Percentiles rank a stretch among this genome's conserved stretches.
These are phyloP conservation scores for Brachionus plicatilis DNA, from an alignment of 1,140 invertebrate genomes.

Conservation along the genomic window DNA sequence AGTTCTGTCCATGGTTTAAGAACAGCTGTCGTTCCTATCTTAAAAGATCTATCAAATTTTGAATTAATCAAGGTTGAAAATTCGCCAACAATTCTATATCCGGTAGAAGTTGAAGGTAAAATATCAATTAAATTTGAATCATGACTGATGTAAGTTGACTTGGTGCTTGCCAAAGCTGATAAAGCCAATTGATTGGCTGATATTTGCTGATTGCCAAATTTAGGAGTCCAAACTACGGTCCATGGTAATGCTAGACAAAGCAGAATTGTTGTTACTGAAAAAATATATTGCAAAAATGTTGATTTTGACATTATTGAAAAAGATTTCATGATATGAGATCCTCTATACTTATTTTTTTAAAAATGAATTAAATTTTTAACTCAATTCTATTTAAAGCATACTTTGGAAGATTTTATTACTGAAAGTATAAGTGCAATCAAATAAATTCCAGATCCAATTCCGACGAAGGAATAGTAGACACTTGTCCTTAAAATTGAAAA, in stretches of 20 bases:
- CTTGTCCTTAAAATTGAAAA: not conserved
- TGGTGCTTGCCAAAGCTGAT: not conserved
- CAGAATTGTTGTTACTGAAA: not conserved
- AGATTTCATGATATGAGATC: not conserved
- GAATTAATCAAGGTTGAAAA: not conserved
- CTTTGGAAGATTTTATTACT: not conserved
- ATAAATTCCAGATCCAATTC: not conserved
- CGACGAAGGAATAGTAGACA: not conserved
- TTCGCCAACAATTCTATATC: not conserved
- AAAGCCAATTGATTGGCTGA: not conserved
- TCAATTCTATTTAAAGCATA: not conserved
- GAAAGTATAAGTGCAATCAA: not conserved
- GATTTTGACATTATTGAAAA: not conserved
- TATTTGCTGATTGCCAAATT: not conserved
- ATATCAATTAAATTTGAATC: not conserved
- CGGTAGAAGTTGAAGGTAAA: not conserved
- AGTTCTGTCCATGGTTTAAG: not conserved
- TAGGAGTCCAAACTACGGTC: not conserved
- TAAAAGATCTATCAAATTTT: not conserved
- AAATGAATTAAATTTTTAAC: not conserved
- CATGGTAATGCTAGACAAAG: constrained; percentile 3
- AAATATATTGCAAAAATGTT: not conserved
- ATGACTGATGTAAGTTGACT: not conserved
- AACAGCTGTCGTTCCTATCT: not conserved
- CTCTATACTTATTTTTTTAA: not conserved